These are phyloP conservation scores for Ophthalmolycus amberensis DNA, from an alignment of 2,113 vertebrate genomes.

Conservation along the genomic window DNA sequence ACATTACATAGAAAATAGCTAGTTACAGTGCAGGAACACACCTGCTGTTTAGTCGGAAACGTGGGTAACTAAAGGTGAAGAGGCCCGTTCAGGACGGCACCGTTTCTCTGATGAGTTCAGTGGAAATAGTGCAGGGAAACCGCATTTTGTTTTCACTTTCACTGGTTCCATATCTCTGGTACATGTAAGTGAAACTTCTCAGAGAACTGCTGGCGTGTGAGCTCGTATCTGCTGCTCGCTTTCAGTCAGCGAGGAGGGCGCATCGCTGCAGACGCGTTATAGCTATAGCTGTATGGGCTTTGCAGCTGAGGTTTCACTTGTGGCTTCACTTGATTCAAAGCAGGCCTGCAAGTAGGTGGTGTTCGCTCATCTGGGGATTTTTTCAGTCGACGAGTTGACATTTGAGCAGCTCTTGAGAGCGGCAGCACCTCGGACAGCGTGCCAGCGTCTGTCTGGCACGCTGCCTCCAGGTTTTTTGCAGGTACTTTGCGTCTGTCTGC, in stretches of 20 bases:
- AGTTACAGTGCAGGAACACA: constrained; percentile 32
- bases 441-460: constrained; percentile 36
- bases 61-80: constrained; percentile 25
- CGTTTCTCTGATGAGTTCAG: constrained; percentile 59
- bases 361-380: constrained; percentile 64
- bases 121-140: constrained; percentile 70
- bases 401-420: constrained; percentile 61
- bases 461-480: constrained; percentile 5
- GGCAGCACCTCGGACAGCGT: constrained; percentile 43
- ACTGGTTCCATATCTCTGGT: constrained; percentile 43
- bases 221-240: constrained; percentile 39
- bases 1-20: constrained; percentile 72
- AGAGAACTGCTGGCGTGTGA: constrained; percentile 28
- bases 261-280: constrained; percentile 24
- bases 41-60: constrained; percentile 23
- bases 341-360: constrained; percentile 64
- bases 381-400: constrained; percentile 63
- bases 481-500: constrained; percentile 7
- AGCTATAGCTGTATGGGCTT: constrained; percentile 38
- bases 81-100: constrained; percentile 56
- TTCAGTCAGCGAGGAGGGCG: constrained; percentile 44
- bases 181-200: constrained; percentile 45
- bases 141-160: constrained; percentile 60
- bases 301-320: constrained; percentile 76
- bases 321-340: constrained; percentile 74